A percentile compares a stretch with the other conserved stretches of the same genome.
These are phyloP conservation scores for Halichoeres trimaculatus DNA, from an alignment of 2,113 vertebrate genomes.

Conservation along the genomic window DNA sequence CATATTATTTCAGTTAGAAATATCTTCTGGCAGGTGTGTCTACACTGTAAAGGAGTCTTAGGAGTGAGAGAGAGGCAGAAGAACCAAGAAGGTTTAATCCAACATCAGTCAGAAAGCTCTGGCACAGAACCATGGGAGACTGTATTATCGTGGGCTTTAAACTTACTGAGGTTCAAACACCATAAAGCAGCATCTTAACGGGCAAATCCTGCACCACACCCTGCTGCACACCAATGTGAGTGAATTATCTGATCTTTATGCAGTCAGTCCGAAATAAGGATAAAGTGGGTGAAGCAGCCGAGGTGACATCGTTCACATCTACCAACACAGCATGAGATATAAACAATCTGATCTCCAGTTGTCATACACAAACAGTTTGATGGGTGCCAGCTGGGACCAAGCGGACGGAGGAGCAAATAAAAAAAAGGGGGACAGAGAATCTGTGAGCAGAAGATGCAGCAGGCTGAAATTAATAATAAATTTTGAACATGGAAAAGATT, in stretches of 20 bases:
- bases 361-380: conserved; percentile 48
- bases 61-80: conserved; percentile 30
- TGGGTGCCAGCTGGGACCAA: conserved; percentile 36
- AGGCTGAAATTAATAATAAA: conserved; percentile 66
- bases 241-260: conserved; percentile 50
- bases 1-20: conserved; percentile 10
- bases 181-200: conserved; percentile 40
- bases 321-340: background rate
- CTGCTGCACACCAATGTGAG: conserved; percentile 34
- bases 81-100: conserved; percentile 55
- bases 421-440: conserved; percentile 44
- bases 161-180: conserved; percentile 36
- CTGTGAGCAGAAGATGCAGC: conserved; percentile 43
- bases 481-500: conserved; percentile 51
- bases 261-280: conserved; percentile 29
- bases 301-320: conserved; percentile 32
- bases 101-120: conserved; percentile 26
- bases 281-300: conserved; percentile 21
- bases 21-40: conserved; percentile 16
- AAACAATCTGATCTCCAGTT: conserved; percentile 36
- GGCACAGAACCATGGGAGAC: conserved; percentile 46
- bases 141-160: conserved; percentile 43
- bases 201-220: conserved; percentile 42
- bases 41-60: conserved; percentile 25
- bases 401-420: conserved; percentile 33